Percentiles rank a stretch among this genome's conserved stretches.
Evolutionary conservation across 2,888 invertebrate species (phyloP).

Genomic region (Drosophila neonasuta): DNA sequence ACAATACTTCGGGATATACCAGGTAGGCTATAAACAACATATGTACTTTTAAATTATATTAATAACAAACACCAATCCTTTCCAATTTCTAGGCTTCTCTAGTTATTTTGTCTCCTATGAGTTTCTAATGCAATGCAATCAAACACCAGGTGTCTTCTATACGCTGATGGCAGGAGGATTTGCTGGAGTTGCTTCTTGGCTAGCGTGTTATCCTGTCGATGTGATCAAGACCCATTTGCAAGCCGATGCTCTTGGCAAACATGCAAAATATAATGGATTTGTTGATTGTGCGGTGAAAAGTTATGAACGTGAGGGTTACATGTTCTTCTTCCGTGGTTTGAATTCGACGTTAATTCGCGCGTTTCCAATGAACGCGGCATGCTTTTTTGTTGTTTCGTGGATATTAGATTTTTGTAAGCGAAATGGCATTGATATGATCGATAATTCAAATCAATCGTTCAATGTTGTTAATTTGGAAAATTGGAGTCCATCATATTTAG

Average conservation of each 20-base stretch:
- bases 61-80: neutral
- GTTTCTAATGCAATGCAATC: conserved; percentile 84
- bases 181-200: conserved; percentile 94
- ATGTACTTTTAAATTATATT: neutral
- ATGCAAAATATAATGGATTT: conserved; percentile 85
- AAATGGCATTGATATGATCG: conserved; percentile 47
- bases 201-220: conserved; percentile 93
- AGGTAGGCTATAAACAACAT: conserved; percentile 81
- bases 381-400: conserved; percentile 93
- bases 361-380: conserved; percentile 96
- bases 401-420: conserved; percentile 83
- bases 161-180: conserved; percentile 92
- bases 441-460: conserved; percentile 37
- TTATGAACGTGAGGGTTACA: conserved; percentile 87
- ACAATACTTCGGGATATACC: conserved; percentile 92
- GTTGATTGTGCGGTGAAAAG: conserved; percentile 89
- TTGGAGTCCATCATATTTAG: conserved; percentile 26
- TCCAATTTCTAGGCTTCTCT: conserved; percentile 84
- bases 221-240: conserved; percentile 95
- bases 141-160: conserved; percentile 84
- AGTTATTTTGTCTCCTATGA: conserved; percentile 94
- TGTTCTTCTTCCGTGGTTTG: conserved; percentile 89
- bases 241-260: conserved; percentile 85
- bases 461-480: conserved; percentile 58
- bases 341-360: conserved; percentile 91